phyloP scores from a whole-genome alignment of 1,140 invertebrate species.

The Heliconius himera region DNA sequence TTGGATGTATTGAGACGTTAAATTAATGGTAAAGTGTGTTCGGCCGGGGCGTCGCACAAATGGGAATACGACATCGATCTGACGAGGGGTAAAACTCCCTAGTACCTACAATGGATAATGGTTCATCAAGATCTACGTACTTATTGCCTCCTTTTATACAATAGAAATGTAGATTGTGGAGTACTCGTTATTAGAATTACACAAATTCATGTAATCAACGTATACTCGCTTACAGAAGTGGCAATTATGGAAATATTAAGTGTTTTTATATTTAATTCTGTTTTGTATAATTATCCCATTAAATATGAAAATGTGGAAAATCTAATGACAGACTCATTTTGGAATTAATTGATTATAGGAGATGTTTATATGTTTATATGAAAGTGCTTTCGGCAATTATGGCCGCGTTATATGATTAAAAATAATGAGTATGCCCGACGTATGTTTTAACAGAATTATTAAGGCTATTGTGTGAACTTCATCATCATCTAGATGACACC shows the following conservation, averaged over 20 bases:
- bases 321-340: too few relatives aligned
- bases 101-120: slow-evolving; percentile 5
- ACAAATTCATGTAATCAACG: neutral
- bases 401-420: too few relatives aligned
- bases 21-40: slow-evolving; percentile 33
- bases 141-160: neutral
- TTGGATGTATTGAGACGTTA: slow-evolving; percentile 30
- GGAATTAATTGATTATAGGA: too few relatives aligned
- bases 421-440: too few relatives aligned
- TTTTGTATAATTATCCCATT: neutral
- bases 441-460: too few relatives aligned
- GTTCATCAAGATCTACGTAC: slow-evolving; percentile 14
- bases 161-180: neutral
- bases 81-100: slow-evolving; percentile 20
- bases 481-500: too few relatives aligned
- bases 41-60: slow-evolving; percentile 27
- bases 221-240: neutral
- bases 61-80: slow-evolving; percentile 31
- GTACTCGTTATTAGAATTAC: neutral
- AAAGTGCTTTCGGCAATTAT: too few relatives aligned
- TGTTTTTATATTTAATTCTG: neutral
- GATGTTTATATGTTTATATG: too few relatives aligned
- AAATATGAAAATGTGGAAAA: too few relatives aligned
- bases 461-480: too few relatives aligned
- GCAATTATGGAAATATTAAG: neutral